Base-by-base conservation (phyloP, 1,140 invertebrate species). In the Macrotrachela quadricornifera region DNA sequence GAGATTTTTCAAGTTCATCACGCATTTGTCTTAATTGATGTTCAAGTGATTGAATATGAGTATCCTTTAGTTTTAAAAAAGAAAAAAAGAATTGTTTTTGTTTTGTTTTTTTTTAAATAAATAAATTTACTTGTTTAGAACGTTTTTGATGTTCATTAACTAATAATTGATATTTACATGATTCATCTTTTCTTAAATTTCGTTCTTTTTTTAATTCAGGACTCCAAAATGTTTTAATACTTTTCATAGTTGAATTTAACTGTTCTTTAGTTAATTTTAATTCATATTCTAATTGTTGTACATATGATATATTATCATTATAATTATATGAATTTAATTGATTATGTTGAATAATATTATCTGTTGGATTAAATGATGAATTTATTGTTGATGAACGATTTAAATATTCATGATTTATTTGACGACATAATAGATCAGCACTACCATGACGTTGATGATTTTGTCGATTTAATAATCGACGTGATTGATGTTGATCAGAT, bases 221-320 rank as follows among this genome's bases (percentile, higher is more conserved):
- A 68, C 86, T 92, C 92, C 92, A 97, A 73, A 97, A 96, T 12
- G 90, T 95, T 73, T 97, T 97, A 65, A 97, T 96, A 70, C 85
- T 90, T 71, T 95, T 90, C 90, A 96, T 96, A 62, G 83, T 88
- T 63, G 90, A 94, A 63, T 86, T 87, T 56, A 97, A 75, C 70
- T 96, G 96, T 71, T 95, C 88, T 71, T 94, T 94, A 54, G 87
- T 91, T 57, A 90, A 74, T 71, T 96, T 88, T 59, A 95, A 76
- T 64, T 96, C 91, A 64, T 90, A 85, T 4, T 4, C 21, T 30
- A 30, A 30, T 30, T 30, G 21, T 30, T 30, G 21, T 4, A 30
- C 21, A 30, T 30, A 30, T 30, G 21, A n/a, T n/a, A n/a, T n/a
- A n/a, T n/a, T n/a, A n/a, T n/a, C n/a, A n/a, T n/a, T 30, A 30